These are phyloP conservation scores for Autographa pulchrina DNA, from an alignment of 2,888 invertebrate species.

Conservation along the genomic window DNA sequence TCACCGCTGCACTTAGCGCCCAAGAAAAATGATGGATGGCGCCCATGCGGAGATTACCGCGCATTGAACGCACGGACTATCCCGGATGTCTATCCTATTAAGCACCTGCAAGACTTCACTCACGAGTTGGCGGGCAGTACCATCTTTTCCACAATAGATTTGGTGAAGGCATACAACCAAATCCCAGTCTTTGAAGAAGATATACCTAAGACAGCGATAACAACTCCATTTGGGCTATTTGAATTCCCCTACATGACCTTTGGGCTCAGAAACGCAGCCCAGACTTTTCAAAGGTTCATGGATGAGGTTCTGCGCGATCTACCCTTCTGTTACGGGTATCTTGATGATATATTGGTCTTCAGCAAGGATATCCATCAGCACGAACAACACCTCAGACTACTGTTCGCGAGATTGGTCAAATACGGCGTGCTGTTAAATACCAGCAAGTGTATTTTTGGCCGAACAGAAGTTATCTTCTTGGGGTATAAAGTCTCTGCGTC, in stretches of 20 bases:
- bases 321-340: slow-evolving; percentile 57
- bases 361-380: slow-evolving; percentile 48
- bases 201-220: slow-evolving; percentile 64
- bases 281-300: slow-evolving; percentile 74
- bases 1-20: slow-evolving; percentile 18
- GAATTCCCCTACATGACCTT: slow-evolving; percentile 62
- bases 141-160: slow-evolving; percentile 13
- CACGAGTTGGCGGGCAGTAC: slow-evolving; percentile 10
- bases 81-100: slow-evolving; percentile 26
- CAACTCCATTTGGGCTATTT: slow-evolving; percentile 58
- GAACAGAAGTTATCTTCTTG: slow-evolving; percentile 41
- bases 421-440: slow-evolving; percentile 55
- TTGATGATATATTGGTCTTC: slow-evolving; percentile 68
- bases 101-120: slow-evolving; percentile 19
- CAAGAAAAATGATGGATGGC: slow-evolving; percentile 20
- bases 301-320: slow-evolving; percentile 58
- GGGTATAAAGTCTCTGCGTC: slow-evolving; percentile 33
- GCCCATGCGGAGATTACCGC: slow-evolving; percentile 16
- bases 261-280: slow-evolving; percentile 54
- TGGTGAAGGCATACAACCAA: slow-evolving; percentile 24
- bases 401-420: slow-evolving; percentile 48
- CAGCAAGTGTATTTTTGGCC: slow-evolving; percentile 57
- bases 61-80: slow-evolving; percentile 9
- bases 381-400: slow-evolving; percentile 47
- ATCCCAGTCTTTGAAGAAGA: slow-evolving; percentile 11